Percentiles rank a stretch among this genome's conserved stretches.
phyloP scores from a whole-genome alignment of 2,797 vertebrate species.

The Paratrypauchen microcephalus region DNA sequence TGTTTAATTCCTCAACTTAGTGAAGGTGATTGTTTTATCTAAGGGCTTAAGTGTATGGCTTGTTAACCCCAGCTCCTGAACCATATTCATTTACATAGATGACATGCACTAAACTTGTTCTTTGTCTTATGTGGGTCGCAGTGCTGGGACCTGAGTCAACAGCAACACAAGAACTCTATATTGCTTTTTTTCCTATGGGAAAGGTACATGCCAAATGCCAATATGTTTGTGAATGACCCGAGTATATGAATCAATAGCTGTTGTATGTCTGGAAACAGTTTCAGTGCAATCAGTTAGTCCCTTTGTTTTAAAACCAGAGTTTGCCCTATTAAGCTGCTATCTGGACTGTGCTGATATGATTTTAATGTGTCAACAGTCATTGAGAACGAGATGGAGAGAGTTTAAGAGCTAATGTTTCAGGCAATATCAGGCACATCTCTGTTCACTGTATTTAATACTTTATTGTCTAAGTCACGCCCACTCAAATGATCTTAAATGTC shows the following conservation, averaged over 20 bases:
- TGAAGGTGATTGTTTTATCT: constrained; percentile 64
- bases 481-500: constrained; percentile 49
- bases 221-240: constrained; percentile 68
- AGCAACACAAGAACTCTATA: constrained; percentile 53
- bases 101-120: constrained; percentile 58
- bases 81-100: constrained; percentile 38
- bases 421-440: constrained; percentile 69
- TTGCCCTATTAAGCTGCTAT: constrained; percentile 82
- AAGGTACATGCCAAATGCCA: constrained; percentile 69
- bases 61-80: constrained; percentile 48
- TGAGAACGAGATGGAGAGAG: constrained; percentile 58
- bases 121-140: constrained; percentile 47
- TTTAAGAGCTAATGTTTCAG: constrained; percentile 70
- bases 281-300: constrained; percentile 70
- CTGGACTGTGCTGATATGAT: constrained; percentile 74
- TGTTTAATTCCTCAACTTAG: constrained; percentile 49
- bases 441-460: constrained; percentile 58
- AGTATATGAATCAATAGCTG: constrained; percentile 64
- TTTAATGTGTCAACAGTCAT: constrained; percentile 68
- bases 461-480: constrained; percentile 57
- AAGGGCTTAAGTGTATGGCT: constrained; percentile 71
- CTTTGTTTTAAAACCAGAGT: constrained; percentile 77
- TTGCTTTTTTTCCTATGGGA: constrained; percentile 65
- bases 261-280: constrained; percentile 70
- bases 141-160: constrained; percentile 41